These are phyloP conservation scores for Dryadula phaetusa DNA, from an alignment of 2,888 invertebrate genomes.

Conservation along the genomic window DNA sequence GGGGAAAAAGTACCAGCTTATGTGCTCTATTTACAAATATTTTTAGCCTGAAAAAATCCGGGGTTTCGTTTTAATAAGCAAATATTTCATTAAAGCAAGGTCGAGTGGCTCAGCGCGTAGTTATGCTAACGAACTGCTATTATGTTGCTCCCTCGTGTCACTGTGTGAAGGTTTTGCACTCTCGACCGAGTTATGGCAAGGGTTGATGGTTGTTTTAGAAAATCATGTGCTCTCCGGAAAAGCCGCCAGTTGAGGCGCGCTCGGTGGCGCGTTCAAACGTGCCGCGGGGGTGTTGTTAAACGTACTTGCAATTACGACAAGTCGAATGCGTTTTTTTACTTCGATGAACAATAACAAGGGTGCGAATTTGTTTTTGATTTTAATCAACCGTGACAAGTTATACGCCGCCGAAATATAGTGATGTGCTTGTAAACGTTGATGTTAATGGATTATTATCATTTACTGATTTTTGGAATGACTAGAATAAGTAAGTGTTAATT, in stretches of 20 bases:
- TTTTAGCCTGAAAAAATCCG: conserved; percentile 27
- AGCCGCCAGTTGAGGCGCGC: conserved; percentile 57
- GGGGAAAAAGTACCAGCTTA: background rate
- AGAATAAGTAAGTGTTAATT: conserved; percentile 69
- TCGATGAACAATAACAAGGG: conserved; percentile 48
- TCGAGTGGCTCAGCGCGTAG: conserved; percentile 60
- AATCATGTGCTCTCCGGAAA: conserved; percentile 77
- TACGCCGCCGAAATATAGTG: conserved; percentile 29
- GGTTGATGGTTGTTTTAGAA: conserved; percentile 77
- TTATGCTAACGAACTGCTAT: conserved; percentile 81
- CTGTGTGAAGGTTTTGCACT: conserved; percentile 83
- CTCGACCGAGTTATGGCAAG: conserved; percentile 78
- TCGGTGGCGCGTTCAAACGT: conserved; percentile 61
- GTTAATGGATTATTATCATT: conserved; percentile 66
- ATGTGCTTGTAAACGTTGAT: conserved; percentile 47
- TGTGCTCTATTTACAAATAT: conserved; percentile 46
- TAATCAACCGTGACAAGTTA: conserved; percentile 40
- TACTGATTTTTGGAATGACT: conserved; percentile 75
- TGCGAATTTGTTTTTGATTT: conserved; percentile 40
- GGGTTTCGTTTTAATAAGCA: conserved; percentile 66
- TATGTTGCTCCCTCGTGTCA: conserved; percentile 78
- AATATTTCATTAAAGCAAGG: conserved; percentile 71
- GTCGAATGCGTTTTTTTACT: conserved; percentile 45
- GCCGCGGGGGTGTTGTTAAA: conserved; percentile 44
- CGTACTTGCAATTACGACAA: conserved; percentile 49